These are phyloP conservation scores for Dendronephthya gigantea DNA, from an alignment of 64 coral and sea anemone species.

Conservation along the genomic window DNA sequence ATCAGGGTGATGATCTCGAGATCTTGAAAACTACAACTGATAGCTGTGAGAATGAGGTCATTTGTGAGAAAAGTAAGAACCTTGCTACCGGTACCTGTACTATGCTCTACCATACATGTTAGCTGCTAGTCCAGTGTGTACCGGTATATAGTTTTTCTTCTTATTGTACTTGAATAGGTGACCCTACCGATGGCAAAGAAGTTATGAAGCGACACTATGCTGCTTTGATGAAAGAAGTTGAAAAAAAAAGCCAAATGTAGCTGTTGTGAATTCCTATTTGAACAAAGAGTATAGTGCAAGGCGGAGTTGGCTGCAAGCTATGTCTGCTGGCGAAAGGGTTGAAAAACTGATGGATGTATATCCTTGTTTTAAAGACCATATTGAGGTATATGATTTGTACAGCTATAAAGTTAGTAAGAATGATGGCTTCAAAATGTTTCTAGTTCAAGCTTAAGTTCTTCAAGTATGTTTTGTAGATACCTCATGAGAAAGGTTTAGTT, in stretches of 20 bases:
- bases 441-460: not conserved
- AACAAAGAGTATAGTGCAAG: not conserved
- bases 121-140: too few relatives aligned
- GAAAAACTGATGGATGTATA: not conserved
- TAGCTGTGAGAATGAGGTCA: too few relatives aligned
- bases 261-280: not conserved
- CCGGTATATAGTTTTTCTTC: too few relatives aligned
- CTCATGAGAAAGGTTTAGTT: not conserved
- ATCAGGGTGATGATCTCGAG: too few relatives aligned
- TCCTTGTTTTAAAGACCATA: not conserved
- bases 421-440: too few relatives aligned
- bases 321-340: not conserved
- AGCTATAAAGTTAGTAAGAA: too few relatives aligned
- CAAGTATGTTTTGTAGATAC: too few relatives aligned
- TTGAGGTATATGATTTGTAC: not conserved
- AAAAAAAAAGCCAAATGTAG: not conserved
- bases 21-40: too few relatives aligned
- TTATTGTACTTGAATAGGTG: too few relatives aligned
- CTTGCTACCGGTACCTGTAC: too few relatives aligned
- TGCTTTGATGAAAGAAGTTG: not conserved
- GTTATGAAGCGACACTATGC: not conserved
- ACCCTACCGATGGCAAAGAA: not conserved
- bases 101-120: too few relatives aligned
- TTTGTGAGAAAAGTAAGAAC: too few relatives aligned
- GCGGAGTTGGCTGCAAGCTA: not conserved